Conservation (phyloP, 2,113 vertebrate species). For the Brachyistius frenatus region DNA sequence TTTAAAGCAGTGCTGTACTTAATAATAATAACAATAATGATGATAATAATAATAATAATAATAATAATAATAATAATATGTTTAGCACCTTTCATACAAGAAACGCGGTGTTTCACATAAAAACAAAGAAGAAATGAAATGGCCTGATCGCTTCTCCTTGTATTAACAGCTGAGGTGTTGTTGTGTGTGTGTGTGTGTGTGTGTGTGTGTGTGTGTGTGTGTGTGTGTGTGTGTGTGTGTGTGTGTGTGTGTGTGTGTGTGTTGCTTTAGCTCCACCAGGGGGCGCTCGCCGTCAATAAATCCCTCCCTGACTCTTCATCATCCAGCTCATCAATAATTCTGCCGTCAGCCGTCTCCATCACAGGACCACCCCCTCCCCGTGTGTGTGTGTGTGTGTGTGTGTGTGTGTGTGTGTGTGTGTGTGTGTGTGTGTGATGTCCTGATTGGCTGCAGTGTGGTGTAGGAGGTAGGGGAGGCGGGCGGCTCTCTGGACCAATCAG, state of each 20-base stretch:
- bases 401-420: no score
- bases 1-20: no score
- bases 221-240: no score
- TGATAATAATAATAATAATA: no score
- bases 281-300: conserved; percentile 49
- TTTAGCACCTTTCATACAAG: no score
- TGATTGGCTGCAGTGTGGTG: conserved; percentile 57
- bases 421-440: conserved; percentile 23
- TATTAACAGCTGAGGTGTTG: no score
- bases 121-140: no score
- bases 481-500: conserved; percentile 69
- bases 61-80: no score
- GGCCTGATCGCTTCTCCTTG: no score
- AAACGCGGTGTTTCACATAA: no score
- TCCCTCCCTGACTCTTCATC: not conserved
- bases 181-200: no score
- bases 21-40: no score
- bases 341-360: conserved; percentile 17
- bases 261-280: conserved; percentile 60
- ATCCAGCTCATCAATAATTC: conserved; percentile 40
- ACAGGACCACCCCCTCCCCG: not conserved
- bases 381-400: not conserved
- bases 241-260: not conserved
- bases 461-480: conserved; percentile 60
- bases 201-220: not conserved